phyloP scores from a whole-genome alignment of 1,140 invertebrate species.

The Brachionus manjavacas region DNA sequence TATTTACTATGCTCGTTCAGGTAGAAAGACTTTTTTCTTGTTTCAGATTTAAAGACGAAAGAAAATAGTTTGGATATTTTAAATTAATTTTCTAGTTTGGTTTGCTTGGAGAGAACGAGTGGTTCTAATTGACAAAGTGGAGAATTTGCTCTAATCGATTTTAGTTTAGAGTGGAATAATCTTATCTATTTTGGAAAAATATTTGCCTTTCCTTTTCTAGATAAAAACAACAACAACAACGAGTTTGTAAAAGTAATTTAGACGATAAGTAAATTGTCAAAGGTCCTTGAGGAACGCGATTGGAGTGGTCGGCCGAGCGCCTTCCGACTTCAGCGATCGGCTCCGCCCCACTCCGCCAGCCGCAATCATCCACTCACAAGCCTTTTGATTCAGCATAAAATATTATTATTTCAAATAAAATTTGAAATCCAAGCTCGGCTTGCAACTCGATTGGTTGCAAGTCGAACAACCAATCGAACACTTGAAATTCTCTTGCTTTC shows the following conservation, averaged over 20 bases:
- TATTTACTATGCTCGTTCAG: neutral
- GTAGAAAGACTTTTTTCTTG: neutral
- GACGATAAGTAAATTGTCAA: neutral
- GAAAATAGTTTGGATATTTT: neutral
- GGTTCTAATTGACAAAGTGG: neutral
- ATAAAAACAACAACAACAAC: neutral
- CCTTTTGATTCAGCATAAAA: neutral
- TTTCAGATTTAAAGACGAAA: no score
- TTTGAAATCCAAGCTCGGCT: neutral
- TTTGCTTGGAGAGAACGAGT: neutral
- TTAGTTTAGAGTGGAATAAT: neutral
- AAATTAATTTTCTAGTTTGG: neutral
- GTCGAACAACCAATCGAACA: neutral
- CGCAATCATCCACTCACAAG: neutral
- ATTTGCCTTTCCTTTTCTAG: neutral
- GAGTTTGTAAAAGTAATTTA: neutral
- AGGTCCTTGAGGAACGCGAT: neutral
- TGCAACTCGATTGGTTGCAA: neutral
- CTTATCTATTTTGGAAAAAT: neutral
- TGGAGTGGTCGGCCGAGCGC: neutral
- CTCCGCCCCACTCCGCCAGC: neutral
- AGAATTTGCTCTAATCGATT: neutral
- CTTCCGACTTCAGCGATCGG: neutral
- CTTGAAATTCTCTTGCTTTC: neutral
- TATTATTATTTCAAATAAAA: neutral